Evolutionary conservation across 2,797 vertebrate genomes (phyloP).

Genomic region (Fundulus diaphanus): DNA sequence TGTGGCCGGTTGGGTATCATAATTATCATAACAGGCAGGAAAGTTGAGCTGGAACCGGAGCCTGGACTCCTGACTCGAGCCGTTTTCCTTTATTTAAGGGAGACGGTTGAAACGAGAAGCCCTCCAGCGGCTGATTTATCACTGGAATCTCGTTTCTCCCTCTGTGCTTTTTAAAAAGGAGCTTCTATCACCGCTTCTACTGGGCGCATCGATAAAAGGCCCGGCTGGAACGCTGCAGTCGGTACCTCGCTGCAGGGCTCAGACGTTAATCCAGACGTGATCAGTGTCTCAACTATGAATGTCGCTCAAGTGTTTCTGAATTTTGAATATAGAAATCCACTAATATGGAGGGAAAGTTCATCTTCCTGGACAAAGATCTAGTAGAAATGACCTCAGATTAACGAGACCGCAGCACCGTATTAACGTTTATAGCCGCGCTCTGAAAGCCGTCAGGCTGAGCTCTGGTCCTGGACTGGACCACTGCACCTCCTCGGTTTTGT

Average conservation of each 20-base stretch:
- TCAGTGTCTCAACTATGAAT: no score
- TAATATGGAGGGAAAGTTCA: no score
- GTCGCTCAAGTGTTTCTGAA: no score
- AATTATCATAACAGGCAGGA: conserved; percentile 80
- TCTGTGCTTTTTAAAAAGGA: conserved; percentile 64
- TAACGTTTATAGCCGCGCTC: no score
- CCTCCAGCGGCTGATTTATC: conserved; percentile 68
- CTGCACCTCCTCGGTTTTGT: no score
- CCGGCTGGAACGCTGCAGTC: conserved; percentile 5
- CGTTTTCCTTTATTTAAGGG: conserved; percentile 74
- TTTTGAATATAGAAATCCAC: no score
- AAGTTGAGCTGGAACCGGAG: conserved; percentile 74
- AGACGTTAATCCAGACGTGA: no score
- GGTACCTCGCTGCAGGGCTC: conserved; percentile 9
- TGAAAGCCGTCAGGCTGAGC: no score
- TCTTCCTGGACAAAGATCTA: no score
- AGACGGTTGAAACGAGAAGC: conserved; percentile 48
- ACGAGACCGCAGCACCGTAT: no score
- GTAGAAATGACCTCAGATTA: no score
- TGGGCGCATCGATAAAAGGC: conserved; percentile 59
- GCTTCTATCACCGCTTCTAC: conserved; percentile 62
- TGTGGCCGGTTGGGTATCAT: conserved; percentile 77
- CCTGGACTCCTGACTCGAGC: conserved; percentile 65
- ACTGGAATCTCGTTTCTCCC: conserved; percentile 66
- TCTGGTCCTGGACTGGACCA: no score